Conservation (phyloP, 1,140 invertebrate species). For the Drosophila kanapiae region DNA sequence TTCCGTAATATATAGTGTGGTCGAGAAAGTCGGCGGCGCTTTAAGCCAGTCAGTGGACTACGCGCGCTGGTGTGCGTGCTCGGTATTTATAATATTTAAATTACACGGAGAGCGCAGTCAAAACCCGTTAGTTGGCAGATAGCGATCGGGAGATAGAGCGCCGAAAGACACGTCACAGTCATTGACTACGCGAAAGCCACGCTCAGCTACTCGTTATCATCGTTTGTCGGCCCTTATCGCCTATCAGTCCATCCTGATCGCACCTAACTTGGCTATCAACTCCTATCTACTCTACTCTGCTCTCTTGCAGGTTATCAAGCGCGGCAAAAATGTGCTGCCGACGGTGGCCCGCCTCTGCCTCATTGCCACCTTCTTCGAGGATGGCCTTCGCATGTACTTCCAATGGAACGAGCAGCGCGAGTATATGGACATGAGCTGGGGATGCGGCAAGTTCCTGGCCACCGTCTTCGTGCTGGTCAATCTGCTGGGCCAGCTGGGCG, state of each 20-base stretch:
- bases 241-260: slow-evolving; percentile 17
- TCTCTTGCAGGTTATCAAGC: slow-evolving; percentile 92
- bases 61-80: slow-evolving; percentile 16
- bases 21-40: slow-evolving; percentile 41
- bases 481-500: slow-evolving; percentile 97
- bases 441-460: slow-evolving; percentile 96
- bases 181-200: slow-evolving; percentile 62
- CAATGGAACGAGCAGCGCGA: slow-evolving; percentile 99
- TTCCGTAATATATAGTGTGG: slow-evolving; percentile 74
- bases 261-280: slow-evolving; percentile 18
- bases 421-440: slow-evolving; percentile 99
- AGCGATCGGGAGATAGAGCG: slow-evolving; percentile 50
- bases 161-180: slow-evolving; percentile 71
- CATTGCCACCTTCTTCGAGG: slow-evolving; percentile 99
- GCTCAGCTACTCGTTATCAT: slow-evolving; percentile 67
- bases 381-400: slow-evolving; percentile 99
- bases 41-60: not conserved
- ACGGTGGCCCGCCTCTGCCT: slow-evolving; percentile 98
- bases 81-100: slow-evolving; percentile 56
- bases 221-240: slow-evolving; percentile 32
- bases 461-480: slow-evolving; percentile 97
- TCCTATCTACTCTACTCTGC: slow-evolving; percentile 8
- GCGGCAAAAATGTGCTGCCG: slow-evolving; percentile 97
- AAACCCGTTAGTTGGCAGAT: slow-evolving; percentile 69
- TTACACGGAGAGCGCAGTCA: slow-evolving; percentile 45